Conservation (phyloP, 2,113 vertebrate species). For the Rhabdomys dilectus region DNA sequence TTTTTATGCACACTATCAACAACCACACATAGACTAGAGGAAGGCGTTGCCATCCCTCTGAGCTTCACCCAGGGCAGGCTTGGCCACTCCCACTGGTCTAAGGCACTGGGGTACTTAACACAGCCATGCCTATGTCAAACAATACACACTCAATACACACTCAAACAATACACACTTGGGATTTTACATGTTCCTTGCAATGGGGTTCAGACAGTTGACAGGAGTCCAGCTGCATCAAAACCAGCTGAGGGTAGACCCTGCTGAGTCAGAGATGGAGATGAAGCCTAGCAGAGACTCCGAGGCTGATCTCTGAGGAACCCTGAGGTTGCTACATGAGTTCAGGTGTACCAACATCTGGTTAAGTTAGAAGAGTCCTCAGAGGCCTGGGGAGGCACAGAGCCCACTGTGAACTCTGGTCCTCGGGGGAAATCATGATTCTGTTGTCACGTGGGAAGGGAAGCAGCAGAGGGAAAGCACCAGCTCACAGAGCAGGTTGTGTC, state of each 20-base stretch:
- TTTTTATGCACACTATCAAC: not conserved
- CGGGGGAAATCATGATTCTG: not conserved
- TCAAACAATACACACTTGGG: not conserved
- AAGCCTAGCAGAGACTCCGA: not conserved
- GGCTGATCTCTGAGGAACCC: not conserved
- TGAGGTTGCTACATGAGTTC: not conserved
- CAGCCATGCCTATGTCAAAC: not conserved
- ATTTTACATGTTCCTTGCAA: accelerated
- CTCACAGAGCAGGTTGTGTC: accelerated
- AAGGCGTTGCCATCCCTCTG: not conserved
- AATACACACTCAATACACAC: not conserved
- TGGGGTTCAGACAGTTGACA: not conserved
- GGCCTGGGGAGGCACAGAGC: not conserved
- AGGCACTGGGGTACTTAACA: not conserved
- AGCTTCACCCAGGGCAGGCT: not conserved
- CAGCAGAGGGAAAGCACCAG: accelerated
- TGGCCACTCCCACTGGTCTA: not conserved
- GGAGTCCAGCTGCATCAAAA: accelerated
- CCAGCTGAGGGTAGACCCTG: not conserved
- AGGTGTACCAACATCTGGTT: not conserved
- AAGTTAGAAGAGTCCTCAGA: not conserved
- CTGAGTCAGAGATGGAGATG: too few species aligned
- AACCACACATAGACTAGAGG: not conserved
- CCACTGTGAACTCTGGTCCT: not conserved
- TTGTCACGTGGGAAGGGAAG: accelerated